phyloP scores from a whole-genome alignment of 2,113 vertebrate genomes.

The Protobothrops mucrosquamatus region DNA sequence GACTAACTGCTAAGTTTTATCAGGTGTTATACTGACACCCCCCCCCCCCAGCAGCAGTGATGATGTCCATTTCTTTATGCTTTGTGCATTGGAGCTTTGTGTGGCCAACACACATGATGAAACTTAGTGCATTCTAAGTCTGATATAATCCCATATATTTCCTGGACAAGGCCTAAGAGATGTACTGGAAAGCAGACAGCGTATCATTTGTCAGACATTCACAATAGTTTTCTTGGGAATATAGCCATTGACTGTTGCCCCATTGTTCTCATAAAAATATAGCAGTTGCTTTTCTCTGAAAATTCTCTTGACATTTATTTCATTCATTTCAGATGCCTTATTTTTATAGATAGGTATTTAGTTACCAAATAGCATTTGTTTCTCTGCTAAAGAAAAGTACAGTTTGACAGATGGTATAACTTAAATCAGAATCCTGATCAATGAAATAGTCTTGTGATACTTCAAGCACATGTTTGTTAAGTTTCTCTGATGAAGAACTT shows the following conservation, averaged over 20 bases:
- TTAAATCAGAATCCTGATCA: constrained; percentile 26
- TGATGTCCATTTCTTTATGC: background rate
- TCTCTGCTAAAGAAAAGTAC: background rate
- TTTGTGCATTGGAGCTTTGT: background rate
- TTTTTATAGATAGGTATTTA: constrained; percentile 31
- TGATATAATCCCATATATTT: background rate
- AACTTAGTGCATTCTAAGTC: background rate
- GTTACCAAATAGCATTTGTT: constrained; percentile 52
- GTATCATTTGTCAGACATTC: background rate
- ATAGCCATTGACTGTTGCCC: background rate
- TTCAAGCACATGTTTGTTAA: constrained; percentile 17
- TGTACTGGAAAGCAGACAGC: background rate
- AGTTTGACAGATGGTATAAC: constrained; percentile 8
- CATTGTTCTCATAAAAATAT: background rate
- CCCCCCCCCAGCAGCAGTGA: background rate
- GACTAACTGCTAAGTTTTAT: background rate
- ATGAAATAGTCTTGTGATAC: constrained; percentile 27
- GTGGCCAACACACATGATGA: background rate
- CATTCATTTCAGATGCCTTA: background rate
- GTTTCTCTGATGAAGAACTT: background rate
- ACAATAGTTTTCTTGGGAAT: background rate
- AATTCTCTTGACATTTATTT: background rate
- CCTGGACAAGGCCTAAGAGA: background rate
- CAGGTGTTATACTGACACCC: background rate
- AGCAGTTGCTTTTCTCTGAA: background rate